Evolutionary conservation across 2,888 invertebrate species (phyloP), one percentile per base, ranked within the genome.

Genomic region (Andricus curvator): DNA sequence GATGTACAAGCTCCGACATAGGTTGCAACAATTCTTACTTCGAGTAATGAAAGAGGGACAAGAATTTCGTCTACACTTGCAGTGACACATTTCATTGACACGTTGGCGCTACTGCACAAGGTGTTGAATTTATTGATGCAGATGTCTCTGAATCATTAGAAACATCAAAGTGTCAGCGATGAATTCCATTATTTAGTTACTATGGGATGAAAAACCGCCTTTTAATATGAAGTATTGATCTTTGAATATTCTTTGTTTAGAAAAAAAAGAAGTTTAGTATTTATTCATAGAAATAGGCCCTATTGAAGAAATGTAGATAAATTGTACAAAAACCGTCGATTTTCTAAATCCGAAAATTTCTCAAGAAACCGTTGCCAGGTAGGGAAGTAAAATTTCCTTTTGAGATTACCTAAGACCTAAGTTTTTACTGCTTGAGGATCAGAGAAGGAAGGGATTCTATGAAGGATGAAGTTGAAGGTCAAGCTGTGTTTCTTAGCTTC

Each of bases 71-170:
- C n/a, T 29, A 51, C 51, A 56, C 56, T 56, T 51, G 56, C 33
- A 37, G n/a, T 37, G 74, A 37, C 74, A 74, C 56, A 29, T 60
- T 74, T 74, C 37, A 74, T 74, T 74, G 74, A 74, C 74, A 60
- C 56, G 56, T 74, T 56, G 37, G 33, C n/a, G 33, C 74, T 74
- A 74, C 74, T 56, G 37, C n/a, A 56, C 56, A 60, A 37, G 22
- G 74, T 74, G 56, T 56, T 74, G 6, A 60, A 60, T 74, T 74
- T 74, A 74, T 60, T 56, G 74, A 74, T 74, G 74, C 74, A 74
- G 74, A 74, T 74, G 74, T 56, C 56, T 56, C 33, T 74, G 74
- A 74, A 74, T 74, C 74, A 74, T 74, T 60, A 74, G 56, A 13
- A 56, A 60, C 74, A 74, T 74, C 51, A 74, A 74, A 37, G 22